These are phyloP conservation scores for Oreochromis niloticus DNA, from an alignment of 2,113 vertebrate genomes.

Conservation along the genomic window DNA sequence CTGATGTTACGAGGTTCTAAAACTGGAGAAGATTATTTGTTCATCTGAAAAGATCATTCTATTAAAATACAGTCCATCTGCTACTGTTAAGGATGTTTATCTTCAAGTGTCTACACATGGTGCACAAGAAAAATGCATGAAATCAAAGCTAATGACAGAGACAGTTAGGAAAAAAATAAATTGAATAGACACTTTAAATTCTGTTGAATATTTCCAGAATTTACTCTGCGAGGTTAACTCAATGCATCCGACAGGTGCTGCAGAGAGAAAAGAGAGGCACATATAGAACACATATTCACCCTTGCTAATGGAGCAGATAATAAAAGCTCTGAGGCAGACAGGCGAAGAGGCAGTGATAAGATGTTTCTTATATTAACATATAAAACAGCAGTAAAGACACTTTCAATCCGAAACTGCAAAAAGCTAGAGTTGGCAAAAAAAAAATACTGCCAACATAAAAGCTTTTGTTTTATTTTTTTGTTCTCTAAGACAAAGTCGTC, in stretches of 20 bases:
- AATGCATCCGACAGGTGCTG: not conserved
- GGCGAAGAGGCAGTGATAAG: not conserved
- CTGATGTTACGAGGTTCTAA: not conserved
- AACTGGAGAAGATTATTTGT: not conserved
- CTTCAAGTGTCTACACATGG: not conserved
- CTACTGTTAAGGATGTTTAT: not conserved
- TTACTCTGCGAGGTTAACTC: not conserved
- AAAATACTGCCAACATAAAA: not conserved
- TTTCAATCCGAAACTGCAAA: not conserved
- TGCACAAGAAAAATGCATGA: not conserved
- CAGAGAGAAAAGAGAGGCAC: not conserved
- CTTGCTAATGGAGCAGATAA: not conserved
- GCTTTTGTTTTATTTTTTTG: not conserved
- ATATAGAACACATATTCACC: not conserved
- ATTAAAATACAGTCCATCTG: not conserved
- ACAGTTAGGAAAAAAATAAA: not conserved
- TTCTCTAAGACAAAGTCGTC: not conserved
- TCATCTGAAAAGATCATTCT: not conserved
- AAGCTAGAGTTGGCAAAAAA: not conserved
- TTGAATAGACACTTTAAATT: not conserved
- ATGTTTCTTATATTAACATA: not conserved
- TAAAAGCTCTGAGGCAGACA: not conserved
- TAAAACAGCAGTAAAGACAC: not conserved
- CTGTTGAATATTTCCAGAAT: not conserved
- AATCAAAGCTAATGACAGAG: not conserved